Evolutionary conservation across 1,140 invertebrate species (phyloP), one percentile per base, ranked within the genome.

Genomic region (Drosophila asahinai): DNA sequence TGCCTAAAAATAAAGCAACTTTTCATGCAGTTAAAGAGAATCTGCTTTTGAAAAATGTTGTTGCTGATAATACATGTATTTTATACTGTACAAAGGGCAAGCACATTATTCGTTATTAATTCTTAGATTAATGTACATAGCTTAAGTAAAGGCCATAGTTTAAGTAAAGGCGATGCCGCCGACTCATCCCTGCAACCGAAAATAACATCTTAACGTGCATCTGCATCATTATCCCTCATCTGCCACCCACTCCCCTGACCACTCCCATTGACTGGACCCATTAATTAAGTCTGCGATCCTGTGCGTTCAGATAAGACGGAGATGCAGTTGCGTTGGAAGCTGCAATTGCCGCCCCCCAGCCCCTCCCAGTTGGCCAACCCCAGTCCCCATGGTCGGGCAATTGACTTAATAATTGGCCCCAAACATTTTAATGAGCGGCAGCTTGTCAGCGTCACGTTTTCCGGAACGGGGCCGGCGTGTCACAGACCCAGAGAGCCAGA

Each of bases 341-440:
- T 65, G 62, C 62, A 65, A 27, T 58, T 47, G 52, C 60, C 63
- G 38, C 43, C 49, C 51, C 30, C 51, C 30, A 55, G 8, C 33
- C 6, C 11, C 65, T 22, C 38, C 33, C 59, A 64, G 52, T 22
- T 57, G 19, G 36, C 25, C n/a, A 36, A 11, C 58, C 61, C 43
- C 54, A 25, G 11, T 17, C 55, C 40, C 40, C 47, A 75, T 45
- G 43, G 47, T 17, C 57, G 62, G 59, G 74, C 48, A 77, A 62
- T 79, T 77, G 74, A 58, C 76, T 71, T 60, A 74, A 72, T 87
- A 89, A 87, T 87, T 87, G 84, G 77, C 77, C 68, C 58, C 77
- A 89, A 80, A 89, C 86, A 87, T 89, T 89, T 87, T 87, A 87
- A 87, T 87, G 84, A 87, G 84, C 84, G 59, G 38, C 81, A 59